Base-by-base conservation (phyloP, 2,113 vertebrate species). In the Brachyistius frenatus region DNA sequence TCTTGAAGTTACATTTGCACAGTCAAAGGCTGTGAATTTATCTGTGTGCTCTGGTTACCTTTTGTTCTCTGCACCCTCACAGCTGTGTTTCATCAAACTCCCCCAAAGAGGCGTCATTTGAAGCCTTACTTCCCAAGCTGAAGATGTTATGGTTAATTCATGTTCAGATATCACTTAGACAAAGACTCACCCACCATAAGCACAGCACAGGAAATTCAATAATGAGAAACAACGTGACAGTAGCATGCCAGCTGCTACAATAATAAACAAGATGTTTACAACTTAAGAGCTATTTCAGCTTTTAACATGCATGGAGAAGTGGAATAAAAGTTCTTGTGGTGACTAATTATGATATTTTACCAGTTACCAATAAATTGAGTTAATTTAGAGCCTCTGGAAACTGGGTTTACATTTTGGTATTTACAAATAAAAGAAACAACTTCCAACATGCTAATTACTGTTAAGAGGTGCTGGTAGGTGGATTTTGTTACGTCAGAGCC, bases 201-300 rank as follows among this genome's bases (percentile, higher is more conserved):
- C 23, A 52, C 8, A 10, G 2, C 9, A 50, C 49, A 60, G 5
- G 7, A 37, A 7, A n/a, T 39, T 61, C 4, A 69, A 16, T 49
- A 52, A 49, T 47, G 39, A 64, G 47, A 66, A 53, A 79, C 15
- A 55, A 58, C 9, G 4, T 23, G 23, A 46, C 9, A 57, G 35
- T 7, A 23, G 2, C n/a, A 32, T 15, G 31, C 4, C 53, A 69
- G 9, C 33, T 35, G 49, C 31, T 13, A 5, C 33, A 1, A 31
- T 3, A 52, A 30, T 33, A 53, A 33, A 62, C 44, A 66, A 44
- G 49, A n/a, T 16, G 41, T 44, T 44, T 16, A 16, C 49, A n/a
- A 7, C 15, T 15, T 16, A 49, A 16, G 15, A 16, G 15, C 47
- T 4, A 16, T 15, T 49, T 49, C 14, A 16, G 14, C 47, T 15